Conservation (phyloP, 2,113 vertebrate species). For the Bungarus multicinctus region DNA sequence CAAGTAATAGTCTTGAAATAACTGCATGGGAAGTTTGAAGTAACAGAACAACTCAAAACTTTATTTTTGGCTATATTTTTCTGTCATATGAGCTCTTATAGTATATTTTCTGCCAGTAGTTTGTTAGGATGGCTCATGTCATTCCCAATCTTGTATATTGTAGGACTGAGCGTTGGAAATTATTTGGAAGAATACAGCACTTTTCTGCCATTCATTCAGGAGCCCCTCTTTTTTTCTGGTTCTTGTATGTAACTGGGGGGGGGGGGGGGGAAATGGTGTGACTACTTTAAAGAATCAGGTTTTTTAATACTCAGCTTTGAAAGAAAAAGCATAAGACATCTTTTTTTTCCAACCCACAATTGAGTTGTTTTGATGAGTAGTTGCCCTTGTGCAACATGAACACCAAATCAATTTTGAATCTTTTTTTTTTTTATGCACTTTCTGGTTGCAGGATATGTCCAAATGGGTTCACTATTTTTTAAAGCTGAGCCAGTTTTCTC, state of each 20-base stretch:
- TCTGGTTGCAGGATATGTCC: background rate
- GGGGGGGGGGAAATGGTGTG: background rate
- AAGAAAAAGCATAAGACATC: background rate
- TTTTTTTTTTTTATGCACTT: background rate
- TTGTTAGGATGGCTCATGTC: background rate
- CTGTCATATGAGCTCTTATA: background rate
- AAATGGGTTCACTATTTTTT: background rate
- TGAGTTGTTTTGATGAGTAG: background rate
- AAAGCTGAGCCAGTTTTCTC: background rate
- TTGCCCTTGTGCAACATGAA: background rate
- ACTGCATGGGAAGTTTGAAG: background rate
- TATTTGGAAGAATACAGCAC: background rate
- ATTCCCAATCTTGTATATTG: background rate
- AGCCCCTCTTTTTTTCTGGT: background rate
- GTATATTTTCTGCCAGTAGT: background rate
- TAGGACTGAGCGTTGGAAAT: background rate
- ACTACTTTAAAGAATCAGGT: background rate
- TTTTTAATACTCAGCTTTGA: background rate
- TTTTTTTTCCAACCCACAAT: background rate
- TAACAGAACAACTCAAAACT: background rate
- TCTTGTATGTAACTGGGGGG: background rate
- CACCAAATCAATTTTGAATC: background rate
- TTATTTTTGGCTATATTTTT: background rate
- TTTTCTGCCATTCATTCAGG: background rate
- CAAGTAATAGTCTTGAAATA: background rate